A percentile compares a stretch with the other conserved stretches of the same genome.
Conservation (phyloP, 2,888 invertebrate genomes). For the Papilio demoleus region DNA sequence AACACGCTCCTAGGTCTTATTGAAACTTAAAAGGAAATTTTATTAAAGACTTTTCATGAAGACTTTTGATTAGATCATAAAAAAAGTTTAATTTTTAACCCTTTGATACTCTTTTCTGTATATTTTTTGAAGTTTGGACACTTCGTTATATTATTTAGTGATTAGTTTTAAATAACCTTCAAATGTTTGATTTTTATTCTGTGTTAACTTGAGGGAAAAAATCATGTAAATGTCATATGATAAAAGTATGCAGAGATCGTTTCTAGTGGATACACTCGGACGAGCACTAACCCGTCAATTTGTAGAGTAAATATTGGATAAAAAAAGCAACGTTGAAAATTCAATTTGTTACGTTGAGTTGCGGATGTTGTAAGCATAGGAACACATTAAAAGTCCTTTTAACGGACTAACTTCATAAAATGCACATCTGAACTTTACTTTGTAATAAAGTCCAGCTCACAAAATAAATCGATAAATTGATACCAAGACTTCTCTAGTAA, state of each 20-base stretch:
- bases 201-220: neutral
- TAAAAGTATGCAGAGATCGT: neutral
- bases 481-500: neutral
- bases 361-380: conserved; percentile 20
- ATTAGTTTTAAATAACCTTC: too few species aligned
- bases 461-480: neutral
- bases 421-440: conserved; percentile 16
- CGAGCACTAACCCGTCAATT: conserved; percentile 19
- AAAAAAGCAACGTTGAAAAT: conserved; percentile 22
- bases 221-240: neutral
- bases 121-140: neutral
- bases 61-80: neutral
- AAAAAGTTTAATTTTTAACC: neutral
- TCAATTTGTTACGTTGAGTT: conserved; percentile 16
- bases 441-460: conserved; percentile 5
- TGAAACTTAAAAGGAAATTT: neutral
- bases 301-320: conserved; percentile 12
- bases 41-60: neutral
- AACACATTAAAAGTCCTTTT: conserved; percentile 30
- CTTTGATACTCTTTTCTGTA: neutral
- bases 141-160: too few species aligned
- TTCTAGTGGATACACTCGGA: neutral
- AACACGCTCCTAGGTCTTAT: neutral
- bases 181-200: too few species aligned
- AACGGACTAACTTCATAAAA: conserved; percentile 26